phyloP scores from a whole-genome alignment of 1,140 invertebrate genomes.

The Drosophila ambigua region DNA sequence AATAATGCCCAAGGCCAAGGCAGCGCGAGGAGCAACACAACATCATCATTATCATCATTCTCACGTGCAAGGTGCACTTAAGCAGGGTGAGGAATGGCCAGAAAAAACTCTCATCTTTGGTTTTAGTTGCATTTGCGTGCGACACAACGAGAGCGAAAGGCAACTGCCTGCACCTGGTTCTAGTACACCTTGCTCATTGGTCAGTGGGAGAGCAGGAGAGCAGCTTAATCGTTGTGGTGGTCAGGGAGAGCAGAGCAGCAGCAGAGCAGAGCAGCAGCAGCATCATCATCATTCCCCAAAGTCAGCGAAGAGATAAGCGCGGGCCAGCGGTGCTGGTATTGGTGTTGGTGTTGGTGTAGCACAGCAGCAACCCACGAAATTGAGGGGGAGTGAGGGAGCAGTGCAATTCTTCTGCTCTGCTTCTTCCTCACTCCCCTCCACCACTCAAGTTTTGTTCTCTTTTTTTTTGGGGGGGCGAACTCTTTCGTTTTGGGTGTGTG shows the following conservation, averaged over 20 bases:
- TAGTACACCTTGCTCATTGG: too few species aligned
- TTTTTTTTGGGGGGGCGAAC: constrained; percentile 37
- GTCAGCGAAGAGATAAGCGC: constrained; percentile 34
- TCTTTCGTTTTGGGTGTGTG: constrained; percentile 75
- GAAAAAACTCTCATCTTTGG: too few species aligned
- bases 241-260: not conserved
- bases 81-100: constrained; percentile 3
- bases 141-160: too few species aligned
- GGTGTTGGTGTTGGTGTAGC: constrained; percentile 34
- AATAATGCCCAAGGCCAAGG: constrained; percentile 69
- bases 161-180: too few species aligned
- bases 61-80: not conserved
- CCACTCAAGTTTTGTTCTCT: constrained; percentile 10
- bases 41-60: constrained; percentile 36
- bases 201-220: too few species aligned
- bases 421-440: constrained; percentile 10
- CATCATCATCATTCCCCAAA: constrained; percentile 33
- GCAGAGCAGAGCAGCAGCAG: not conserved
- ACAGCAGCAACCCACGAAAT: constrained; percentile 55
- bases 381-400: not conserved
- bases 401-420: constrained; percentile 27
- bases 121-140: too few species aligned
- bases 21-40: constrained; percentile 38
- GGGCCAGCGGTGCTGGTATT: constrained; percentile 11
- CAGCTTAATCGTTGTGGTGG: too few species aligned